Conservation (phyloP, 2,113 vertebrate genomes). For the Quiscalus mexicanus region DNA sequence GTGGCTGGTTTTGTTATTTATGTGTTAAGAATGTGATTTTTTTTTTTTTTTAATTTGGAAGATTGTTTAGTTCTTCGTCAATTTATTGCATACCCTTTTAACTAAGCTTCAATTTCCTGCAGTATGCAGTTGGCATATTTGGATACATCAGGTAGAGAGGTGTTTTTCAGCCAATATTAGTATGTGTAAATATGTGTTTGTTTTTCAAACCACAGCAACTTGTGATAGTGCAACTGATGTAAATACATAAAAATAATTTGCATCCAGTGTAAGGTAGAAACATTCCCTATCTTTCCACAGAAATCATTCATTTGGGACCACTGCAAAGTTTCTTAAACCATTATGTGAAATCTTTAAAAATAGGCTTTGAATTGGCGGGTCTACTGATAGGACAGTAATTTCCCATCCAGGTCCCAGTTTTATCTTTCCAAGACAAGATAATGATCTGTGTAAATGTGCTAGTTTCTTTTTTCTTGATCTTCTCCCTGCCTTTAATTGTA, state of each 20-base stretch:
- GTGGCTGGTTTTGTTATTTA: neutral
- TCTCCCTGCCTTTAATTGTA: neutral
- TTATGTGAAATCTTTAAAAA: neutral
- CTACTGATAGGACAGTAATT: neutral
- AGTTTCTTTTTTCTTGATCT: neutral
- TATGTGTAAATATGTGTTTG: neutral
- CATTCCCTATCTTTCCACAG: neutral
- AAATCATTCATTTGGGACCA: neutral
- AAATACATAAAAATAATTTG: neutral
- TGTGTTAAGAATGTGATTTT: neutral
- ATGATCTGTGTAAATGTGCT: neutral
- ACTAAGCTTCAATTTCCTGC: neutral
- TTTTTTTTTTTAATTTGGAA: neutral
- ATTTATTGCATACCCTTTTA: neutral
- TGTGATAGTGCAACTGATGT: neutral
- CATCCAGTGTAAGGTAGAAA: neutral
- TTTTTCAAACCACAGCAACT: neutral
- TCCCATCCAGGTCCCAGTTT: neutral
- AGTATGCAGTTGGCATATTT: neutral
- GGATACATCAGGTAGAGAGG: neutral
- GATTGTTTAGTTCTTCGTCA: neutral
- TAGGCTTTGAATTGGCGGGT: neutral
- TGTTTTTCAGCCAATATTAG: neutral
- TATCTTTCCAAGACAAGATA: neutral
- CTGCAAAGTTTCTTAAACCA: neutral